Evolutionary conservation across 2,113 vertebrate genomes (phyloP), one percentile per base, ranked within the genome.

Genomic region (Rostratula benghalensis): DNA sequence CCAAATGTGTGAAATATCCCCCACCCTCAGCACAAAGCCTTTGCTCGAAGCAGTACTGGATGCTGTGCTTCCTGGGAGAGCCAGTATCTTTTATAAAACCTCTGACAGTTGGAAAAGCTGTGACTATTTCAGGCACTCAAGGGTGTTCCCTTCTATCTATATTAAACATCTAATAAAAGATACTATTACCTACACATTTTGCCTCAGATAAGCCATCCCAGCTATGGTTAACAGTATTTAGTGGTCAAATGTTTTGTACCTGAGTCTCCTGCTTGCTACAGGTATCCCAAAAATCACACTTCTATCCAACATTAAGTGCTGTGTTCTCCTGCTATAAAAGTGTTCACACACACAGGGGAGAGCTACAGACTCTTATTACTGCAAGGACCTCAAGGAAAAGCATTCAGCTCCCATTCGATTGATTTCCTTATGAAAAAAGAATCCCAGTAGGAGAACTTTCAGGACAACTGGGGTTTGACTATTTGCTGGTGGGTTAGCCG

Each of bases 401-500:
- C 3, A 59, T 75, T 74, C 28, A 41, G 46, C 30, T 60, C 43
- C 28, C 30, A 41, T 27, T 53, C 50, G 41, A 84, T 9, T 37
- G 45, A 59, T 59, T 78, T 83, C 46, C 45, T 76, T 31, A 61
- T 0, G 3, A 31, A 33, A 63, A 39, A 69, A 45, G 24, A 24
- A 25, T 19, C 30, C 17, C 33, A 13, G 15, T 2, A 5, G 39
- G 25, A 78, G 65, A 73, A 73, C 11, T 24, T 77, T 19, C 41
- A 23, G 37, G 48, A 37, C 25, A 75, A 9, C 19, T 14, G n/a
- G 17, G 28, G 18, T 19, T 53, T 63, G 59, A 56, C n/a, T 23
- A 4, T 51, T 28, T 61, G 59, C 35, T 48, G 21, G 22, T 1
- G 1, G 65, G 39, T 24, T 11, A 27, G 18, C 31, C 3, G 0